phyloP scores from a whole-genome alignment of 1,140 invertebrate species.

The Drosophila arizonae region DNA sequence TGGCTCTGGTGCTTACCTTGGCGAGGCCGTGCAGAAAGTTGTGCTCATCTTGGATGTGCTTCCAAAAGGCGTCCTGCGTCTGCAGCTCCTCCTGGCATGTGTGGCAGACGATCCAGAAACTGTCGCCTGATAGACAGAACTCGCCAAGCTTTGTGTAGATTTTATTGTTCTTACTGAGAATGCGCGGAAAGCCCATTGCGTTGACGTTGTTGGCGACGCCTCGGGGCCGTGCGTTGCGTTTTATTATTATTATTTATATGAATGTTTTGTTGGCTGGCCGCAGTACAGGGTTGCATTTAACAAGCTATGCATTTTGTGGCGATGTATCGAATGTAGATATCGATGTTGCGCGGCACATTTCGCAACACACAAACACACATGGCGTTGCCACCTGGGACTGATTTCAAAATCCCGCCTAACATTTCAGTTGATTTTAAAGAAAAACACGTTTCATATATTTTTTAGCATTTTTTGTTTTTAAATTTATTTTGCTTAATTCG shows the following conservation, averaged over 20 bases:
- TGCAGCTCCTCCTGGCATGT: conserved; percentile 79
- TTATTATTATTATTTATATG: conserved; percentile 57
- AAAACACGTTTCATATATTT: background rate
- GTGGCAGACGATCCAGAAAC: conserved; percentile 79
- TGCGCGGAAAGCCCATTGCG: conserved; percentile 81
- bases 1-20: conserved; percentile 47
- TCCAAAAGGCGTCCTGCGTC: conserved; percentile 80
- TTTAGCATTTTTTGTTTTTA: conserved; percentile 14
- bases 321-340: conserved; percentile 13
- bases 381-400: conserved; percentile 9
- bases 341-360: background rate
- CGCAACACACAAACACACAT: background rate
- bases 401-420: background rate
- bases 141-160: conserved; percentile 80
- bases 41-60: conserved; percentile 80
- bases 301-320: background rate
- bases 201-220: conserved; percentile 42
- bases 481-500: conserved; percentile 25
- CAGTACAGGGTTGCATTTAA: conserved; percentile 33
- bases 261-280: conserved; percentile 47
- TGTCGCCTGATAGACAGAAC: conserved; percentile 76
- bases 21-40: conserved; percentile 75
- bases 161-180: conserved; percentile 81
- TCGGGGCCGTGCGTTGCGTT: conserved; percentile 34
- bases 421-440: background rate